Base-by-base conservation (phyloP, 2,888 invertebrate species). In the Tryphoninae sp. region DNA sequence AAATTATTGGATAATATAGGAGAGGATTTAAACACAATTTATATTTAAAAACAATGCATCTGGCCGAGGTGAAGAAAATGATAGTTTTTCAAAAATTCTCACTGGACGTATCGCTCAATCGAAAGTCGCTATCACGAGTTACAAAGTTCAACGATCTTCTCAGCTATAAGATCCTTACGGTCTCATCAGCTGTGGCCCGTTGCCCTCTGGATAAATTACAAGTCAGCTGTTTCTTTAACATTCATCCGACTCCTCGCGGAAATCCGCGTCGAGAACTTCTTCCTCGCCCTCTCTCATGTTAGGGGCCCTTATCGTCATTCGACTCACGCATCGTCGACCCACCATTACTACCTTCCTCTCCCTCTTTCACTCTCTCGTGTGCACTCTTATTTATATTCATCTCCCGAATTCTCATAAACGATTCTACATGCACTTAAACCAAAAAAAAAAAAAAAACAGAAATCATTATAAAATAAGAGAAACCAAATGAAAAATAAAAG, bases 161-260 rank as follows among this genome's bases (percentile, higher is more conserved):
- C 45, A 1, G 3, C 13, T 13, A 45, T 45, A 55, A 55, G 55
- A 22, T 42, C 45, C 26, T 16, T 45, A 55, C 42, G 55, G 51
- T 40, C 16, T 40, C 22, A 72, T 76, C 80, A 78, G 74, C 79
- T 55, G 80, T 19, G 8, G 40, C 51, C 58, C 62, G 80, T 19
- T 13, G 40, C 51, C 58, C 62, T 68, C 62, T 22, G 49, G 58
- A 79, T 81, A 84, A 84, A 83, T 82, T 85, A 83, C 84, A 85
- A 80, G 83, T 85, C 87, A 86, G 88, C 88, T 86, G 85, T 86
- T 86, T 82, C 83, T 83, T 89, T 87, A 87, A 87, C 78, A 90
- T 89, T 89, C 88, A 82, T 79, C 58, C 73, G 76, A 55, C 69
- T 86, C 86, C 84, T 80, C 85, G 84, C 89, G 87, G 88, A 90